A percentile compares a stretch with the other conserved stretches of the same genome.
Evolutionary conservation across 2,888 invertebrate species (phyloP).

Genomic region (Rugalucina vietnamica): DNA sequence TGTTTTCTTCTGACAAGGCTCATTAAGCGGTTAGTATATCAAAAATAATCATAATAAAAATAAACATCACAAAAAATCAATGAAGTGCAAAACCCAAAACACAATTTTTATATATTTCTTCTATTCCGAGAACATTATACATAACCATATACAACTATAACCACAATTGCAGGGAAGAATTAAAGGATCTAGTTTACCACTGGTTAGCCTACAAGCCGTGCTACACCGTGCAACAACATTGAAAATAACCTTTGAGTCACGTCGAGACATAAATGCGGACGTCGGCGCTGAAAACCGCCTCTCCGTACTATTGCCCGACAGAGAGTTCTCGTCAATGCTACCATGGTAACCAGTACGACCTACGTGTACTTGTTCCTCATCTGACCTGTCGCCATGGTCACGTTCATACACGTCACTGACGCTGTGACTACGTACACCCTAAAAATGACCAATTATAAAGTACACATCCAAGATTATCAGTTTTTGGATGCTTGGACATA

Average conservation of each 20-base stretch:
- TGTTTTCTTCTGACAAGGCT: too few species aligned
- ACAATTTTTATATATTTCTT: too few species aligned
- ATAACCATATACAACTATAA: too few species aligned
- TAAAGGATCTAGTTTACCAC: too few species aligned
- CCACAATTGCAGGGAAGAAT: too few species aligned
- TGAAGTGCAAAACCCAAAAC: too few species aligned
- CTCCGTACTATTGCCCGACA: conserved; percentile 1
- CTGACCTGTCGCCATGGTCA: conserved; percentile 31
- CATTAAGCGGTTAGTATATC: too few species aligned
- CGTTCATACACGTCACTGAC: conserved; percentile 56
- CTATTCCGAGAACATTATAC: too few species aligned
- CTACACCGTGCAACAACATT: neutral
- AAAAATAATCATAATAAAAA: too few species aligned
- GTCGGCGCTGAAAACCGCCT: conserved; percentile 26
- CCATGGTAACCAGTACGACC: conserved; percentile 58
- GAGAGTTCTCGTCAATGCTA: conserved; percentile 56
- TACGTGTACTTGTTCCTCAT: conserved; percentile 32
- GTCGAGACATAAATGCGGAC: conserved; percentile 28
- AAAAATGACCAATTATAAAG: conserved; percentile 3
- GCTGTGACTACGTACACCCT: conserved; percentile 62
- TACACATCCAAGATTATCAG: too few species aligned
- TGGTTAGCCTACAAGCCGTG: neutral
- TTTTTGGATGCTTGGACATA: too few species aligned
- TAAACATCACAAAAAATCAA: too few species aligned
- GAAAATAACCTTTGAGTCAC: conserved; percentile 52